Evolutionary conservation across 2,888 invertebrate genomes (phyloP), one percentile per base, ranked within the genome.

Genomic region (Ornithoptera alexandrae): DNA sequence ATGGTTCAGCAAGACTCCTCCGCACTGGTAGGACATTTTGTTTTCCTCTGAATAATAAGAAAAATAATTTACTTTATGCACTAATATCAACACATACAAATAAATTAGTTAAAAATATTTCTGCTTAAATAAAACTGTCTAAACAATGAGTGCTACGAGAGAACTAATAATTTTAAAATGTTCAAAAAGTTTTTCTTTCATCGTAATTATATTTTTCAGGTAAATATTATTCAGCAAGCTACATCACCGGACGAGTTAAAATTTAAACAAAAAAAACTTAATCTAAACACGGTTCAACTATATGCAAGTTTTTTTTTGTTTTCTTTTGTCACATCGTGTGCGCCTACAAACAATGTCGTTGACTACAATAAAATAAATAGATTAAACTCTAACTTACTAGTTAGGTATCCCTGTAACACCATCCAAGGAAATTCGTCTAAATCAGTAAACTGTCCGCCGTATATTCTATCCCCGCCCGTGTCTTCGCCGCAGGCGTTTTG

Each of bases 391-490:
- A 58, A 83, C 88, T 84, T 79, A 94, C 94, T 81, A 72, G 92
- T 92, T 50, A 88, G 86, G 74, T 95, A 95, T 67, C 94, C 94
- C 66, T 94, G 73, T 30, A 94, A 75, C 0, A 93, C 93, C 92
- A 94, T 90, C 95, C 95, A 95, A 0, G 94, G 94, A 80, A 94
- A 94, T 77, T 95, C 95, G 69, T 94, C 94, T 7, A 94, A 77
- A n/a, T 94, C 94, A 0, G 95, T 94, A 61, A 93, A 86, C 68
- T 92, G 90, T 15, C 95, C 95, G 62, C 94, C 94, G 73, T 93
- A 93, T 64, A 95, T 94, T 64, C 93, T 92, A 79, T 95, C 93
- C n/a, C 90, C 93, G 63, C 91, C 89, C 56, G 90, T 92, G 57
- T 93, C 93, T 24, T 90, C 79, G 10, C 95, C 95, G 73, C 95